phyloP scores from a whole-genome alignment of 2,888 invertebrate species.

The Mythimna albipuncta region DNA sequence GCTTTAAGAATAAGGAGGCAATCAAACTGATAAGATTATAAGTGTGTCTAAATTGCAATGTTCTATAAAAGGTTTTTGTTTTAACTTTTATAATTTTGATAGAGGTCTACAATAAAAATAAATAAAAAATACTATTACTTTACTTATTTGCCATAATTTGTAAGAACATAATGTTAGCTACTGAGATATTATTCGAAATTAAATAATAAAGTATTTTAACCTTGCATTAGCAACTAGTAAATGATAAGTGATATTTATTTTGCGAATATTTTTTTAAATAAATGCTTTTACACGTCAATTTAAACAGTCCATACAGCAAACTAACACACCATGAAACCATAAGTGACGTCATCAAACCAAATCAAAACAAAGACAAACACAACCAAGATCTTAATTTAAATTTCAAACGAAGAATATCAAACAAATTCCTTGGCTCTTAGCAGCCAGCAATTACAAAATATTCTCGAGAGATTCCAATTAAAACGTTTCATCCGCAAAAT shows the following conservation, averaged over 20 bases:
- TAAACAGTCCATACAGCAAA: no score
- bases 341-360: slow-evolving; percentile 2
- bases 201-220: background rate
- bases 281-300: no score
- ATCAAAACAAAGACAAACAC: slow-evolving; percentile 41
- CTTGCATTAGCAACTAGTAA: background rate
- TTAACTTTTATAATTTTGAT: slow-evolving; percentile 1
- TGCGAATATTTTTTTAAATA: no score
- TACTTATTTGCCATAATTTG: no score
- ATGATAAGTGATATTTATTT: no score
- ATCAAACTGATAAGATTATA: slow-evolving; percentile 51
- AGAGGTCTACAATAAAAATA: background rate
- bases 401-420: slow-evolving; percentile 61
- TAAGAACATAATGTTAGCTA: no score
- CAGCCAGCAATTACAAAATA: slow-evolving; percentile 87
- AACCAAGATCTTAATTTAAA: slow-evolving; percentile 46
- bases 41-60: slow-evolving; percentile 30
- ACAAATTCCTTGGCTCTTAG: slow-evolving; percentile 63
- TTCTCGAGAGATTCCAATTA: slow-evolving; percentile 88
- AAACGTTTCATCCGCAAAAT: slow-evolving; percentile 89
- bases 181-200: background rate
- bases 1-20: slow-evolving; percentile 43
- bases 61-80: slow-evolving; percentile 22
- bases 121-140: no score
- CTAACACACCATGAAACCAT: background rate